These are phyloP conservation scores for Chydorus sphaericus DNA, from an alignment of 2,888 invertebrate species.

Conservation along the genomic window DNA sequence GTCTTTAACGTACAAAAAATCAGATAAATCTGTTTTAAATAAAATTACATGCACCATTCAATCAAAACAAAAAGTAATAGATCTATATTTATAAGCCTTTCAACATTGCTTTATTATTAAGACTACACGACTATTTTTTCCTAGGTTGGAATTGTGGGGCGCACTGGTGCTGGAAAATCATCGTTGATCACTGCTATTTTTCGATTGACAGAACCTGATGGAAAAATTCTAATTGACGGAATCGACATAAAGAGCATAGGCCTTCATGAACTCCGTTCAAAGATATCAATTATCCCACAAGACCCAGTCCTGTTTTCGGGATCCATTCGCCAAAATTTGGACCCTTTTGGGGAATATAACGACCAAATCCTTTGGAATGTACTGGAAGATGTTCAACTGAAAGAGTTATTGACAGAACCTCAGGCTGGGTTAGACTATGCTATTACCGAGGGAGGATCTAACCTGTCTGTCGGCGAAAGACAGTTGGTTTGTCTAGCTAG, in stretches of 20 bases:
- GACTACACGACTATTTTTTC: constrained; percentile 39
- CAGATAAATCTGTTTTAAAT: constrained; percentile 34
- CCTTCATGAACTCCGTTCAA: constrained; percentile 54
- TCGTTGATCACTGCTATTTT: constrained; percentile 33
- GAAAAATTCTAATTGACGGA: constrained; percentile 31
- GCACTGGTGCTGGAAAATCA: constrained; percentile 29
- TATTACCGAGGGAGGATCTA: constrained; percentile 50
- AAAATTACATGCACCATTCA: constrained; percentile 29
- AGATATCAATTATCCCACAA: constrained; percentile 84
- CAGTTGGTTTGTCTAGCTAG: constrained; percentile 80
- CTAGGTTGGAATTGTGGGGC: constrained; percentile 21
- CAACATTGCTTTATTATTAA: background rate
- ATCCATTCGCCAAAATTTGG: constrained; percentile 71
- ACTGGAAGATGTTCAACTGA: constrained; percentile 43
- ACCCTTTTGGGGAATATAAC: constrained; percentile 67
- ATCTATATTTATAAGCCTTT: background rate
- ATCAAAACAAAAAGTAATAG: constrained; percentile 30
- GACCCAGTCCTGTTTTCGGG: constrained; percentile 80
- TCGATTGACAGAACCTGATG: constrained; percentile 30
- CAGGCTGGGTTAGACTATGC: constrained; percentile 24
- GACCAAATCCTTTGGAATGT: constrained; percentile 70
- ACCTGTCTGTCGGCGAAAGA: constrained; percentile 79
- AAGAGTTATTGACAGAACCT: constrained; percentile 23
- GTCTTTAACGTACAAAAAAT: no score
- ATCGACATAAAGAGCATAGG: constrained; percentile 30